Conservation (phyloP, 2,888 invertebrate genomes). For the Notodonta ziczac region DNA sequence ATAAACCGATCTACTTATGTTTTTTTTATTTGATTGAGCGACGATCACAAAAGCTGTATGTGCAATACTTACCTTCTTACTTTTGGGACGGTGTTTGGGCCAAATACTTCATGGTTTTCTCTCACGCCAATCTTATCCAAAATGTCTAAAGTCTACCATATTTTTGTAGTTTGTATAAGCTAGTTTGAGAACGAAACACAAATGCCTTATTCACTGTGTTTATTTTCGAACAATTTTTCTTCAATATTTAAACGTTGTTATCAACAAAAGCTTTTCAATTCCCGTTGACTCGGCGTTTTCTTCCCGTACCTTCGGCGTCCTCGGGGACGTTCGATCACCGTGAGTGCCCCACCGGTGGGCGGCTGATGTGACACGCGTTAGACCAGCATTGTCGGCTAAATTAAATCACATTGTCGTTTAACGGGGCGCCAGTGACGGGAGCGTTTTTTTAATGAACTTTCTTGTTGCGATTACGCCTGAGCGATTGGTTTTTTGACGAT, state of each 20-base stretch:
- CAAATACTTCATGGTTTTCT: no score
- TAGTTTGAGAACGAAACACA: no score
- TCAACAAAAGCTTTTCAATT: constrained; percentile 10
- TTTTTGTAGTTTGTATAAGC: no score
- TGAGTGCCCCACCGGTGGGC: constrained; percentile 45
- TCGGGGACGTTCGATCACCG: constrained; percentile 70
- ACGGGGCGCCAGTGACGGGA: constrained; percentile 55
- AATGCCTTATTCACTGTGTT: background rate
- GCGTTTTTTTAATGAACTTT: constrained; percentile 32
- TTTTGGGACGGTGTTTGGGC: no score
- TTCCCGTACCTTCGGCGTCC: constrained; percentile 29
- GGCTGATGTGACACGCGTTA: constrained; percentile 36
- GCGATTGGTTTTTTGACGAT: background rate
- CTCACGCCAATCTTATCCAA: no score
- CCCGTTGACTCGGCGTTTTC: constrained; percentile 31
- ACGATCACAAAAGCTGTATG: no score
- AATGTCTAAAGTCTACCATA: no score
- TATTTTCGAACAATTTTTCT: background rate
- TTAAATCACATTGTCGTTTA: constrained; percentile 63
- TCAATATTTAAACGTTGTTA: background rate
- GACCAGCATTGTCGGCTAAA: constrained; percentile 51
- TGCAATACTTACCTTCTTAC: no score
- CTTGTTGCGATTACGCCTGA: constrained; percentile 6
- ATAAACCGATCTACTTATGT: no score
- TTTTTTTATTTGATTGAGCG: no score